Conservation (phyloP, 2,888 invertebrate genomes). For the Brassicogethes aeneus region DNA sequence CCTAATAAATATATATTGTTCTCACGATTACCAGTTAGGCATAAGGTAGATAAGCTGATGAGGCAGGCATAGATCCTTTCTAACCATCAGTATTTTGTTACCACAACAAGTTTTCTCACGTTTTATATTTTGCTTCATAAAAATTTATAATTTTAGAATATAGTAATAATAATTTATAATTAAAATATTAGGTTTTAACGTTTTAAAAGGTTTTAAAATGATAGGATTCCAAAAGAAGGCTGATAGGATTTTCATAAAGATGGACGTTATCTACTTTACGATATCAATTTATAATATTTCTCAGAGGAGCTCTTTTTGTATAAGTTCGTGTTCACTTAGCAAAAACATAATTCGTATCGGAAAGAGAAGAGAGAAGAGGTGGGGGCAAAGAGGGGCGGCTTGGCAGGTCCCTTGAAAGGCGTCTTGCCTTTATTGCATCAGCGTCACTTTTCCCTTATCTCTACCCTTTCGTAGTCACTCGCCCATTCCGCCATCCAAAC, state of each 20-base stretch:
- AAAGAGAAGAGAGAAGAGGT: slow-evolving; percentile 12
- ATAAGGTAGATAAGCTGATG: too few relatives aligned
- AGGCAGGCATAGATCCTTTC: too few relatives aligned
- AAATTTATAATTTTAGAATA: too few relatives aligned
- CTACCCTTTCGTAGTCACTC: slow-evolving; percentile 28
- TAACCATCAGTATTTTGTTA: too few relatives aligned
- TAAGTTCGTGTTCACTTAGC: slow-evolving; percentile 20
- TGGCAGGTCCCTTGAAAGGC: slow-evolving; percentile 16
- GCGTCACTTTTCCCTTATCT: slow-evolving; percentile 29
- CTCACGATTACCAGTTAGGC: too few relatives aligned
- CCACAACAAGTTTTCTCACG: too few relatives aligned
- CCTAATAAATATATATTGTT: too few relatives aligned
- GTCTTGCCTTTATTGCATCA: slow-evolving; percentile 28
- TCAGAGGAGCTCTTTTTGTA: slow-evolving; percentile 15
- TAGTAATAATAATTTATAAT: too few relatives aligned
- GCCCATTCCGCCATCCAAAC: slow-evolving; percentile 23
- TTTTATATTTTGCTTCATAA: too few relatives aligned
- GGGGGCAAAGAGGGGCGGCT: slow-evolving; percentile 18
- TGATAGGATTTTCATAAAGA: slow-evolving; percentile 6
- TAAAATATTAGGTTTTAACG: too few relatives aligned
- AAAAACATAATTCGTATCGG: slow-evolving; percentile 22
- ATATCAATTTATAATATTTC: slow-evolving; percentile 20
- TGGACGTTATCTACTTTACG: slow-evolving; percentile 11
- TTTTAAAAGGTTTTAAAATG: too few relatives aligned
- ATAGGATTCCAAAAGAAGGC: too few relatives aligned